Percentiles rank a stretch among this genome's conserved stretches.
phyloP scores from a whole-genome alignment of 2,888 invertebrate species.

The Euclidia mi region DNA sequence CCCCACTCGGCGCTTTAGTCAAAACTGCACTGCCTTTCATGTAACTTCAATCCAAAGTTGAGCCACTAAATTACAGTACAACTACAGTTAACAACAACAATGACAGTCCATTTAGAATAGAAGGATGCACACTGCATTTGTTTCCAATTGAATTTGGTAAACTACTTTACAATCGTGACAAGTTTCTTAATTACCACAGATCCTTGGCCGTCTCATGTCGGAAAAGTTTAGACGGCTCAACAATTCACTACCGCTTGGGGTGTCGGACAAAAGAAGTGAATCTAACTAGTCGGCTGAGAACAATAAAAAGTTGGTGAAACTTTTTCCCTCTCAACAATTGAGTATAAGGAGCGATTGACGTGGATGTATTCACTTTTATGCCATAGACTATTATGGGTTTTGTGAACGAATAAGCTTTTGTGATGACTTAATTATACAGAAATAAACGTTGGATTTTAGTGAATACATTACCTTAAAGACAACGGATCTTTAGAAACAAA shows the following conservation, averaged over 20 bases:
- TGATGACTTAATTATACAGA: no score
- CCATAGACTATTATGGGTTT: neutral
- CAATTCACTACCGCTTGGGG: neutral
- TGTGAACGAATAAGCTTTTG: no score
- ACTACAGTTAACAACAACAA: no score
- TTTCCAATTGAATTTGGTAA: neutral
- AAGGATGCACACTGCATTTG: neutral
- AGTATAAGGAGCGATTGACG: constrained; percentile 6
- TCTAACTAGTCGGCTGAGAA: constrained; percentile 8
- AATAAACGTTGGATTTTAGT: no score
- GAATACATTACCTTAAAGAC: no score
- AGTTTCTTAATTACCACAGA: constrained; percentile 10
- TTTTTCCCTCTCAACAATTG: constrained; percentile 9
- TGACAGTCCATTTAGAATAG: no score
- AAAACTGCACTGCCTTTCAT: no score
- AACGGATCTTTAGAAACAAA: no score
- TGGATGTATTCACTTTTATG: neutral
- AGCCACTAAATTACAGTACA: no score
- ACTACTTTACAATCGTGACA: constrained; percentile 2
- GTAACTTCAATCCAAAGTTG: no score
- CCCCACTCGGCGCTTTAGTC: no score
- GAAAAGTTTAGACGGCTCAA: constrained; percentile 11
- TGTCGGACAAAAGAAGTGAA: constrained; percentile 8
- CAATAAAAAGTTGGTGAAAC: constrained; percentile 5
- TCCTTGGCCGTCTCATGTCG: constrained; percentile 2